phyloP scores from a whole-genome alignment of 2,888 invertebrate genomes.

The Scelioninae gen. 1 region DNA sequence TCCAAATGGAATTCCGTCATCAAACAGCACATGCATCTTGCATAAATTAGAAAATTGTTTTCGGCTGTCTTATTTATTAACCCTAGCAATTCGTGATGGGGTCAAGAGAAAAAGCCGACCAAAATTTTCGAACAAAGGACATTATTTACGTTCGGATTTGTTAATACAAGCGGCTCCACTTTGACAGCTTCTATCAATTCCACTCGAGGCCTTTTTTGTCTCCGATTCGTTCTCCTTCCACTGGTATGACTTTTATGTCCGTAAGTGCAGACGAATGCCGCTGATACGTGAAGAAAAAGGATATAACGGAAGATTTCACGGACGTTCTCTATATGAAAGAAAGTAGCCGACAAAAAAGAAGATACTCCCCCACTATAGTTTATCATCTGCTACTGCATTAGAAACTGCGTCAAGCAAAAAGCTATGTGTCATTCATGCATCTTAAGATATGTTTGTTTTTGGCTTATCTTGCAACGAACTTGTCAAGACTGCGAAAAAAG shows the following conservation, averaged over 20 bases:
- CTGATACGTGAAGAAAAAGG: slow-evolving; percentile 35
- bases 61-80: slow-evolving; percentile 32
- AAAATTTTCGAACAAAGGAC: slow-evolving; percentile 20
- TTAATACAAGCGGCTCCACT: not conserved
- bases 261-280: slow-evolving; percentile 27
- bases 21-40: slow-evolving; percentile 16
- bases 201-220: slow-evolving; percentile 21
- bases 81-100: slow-evolving; percentile 1
- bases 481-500: not conserved
- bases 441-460: slow-evolving; percentile 4
- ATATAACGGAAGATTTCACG: slow-evolving; percentile 42
- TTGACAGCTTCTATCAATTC: slow-evolving; percentile 40
- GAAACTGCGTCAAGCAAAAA: not conserved
- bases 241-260: slow-evolving; percentile 41
- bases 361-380: slow-evolving; percentile 7
- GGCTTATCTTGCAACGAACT: slow-evolving; percentile 1
- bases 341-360: slow-evolving; percentile 28
- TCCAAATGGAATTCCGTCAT: slow-evolving; percentile 32
- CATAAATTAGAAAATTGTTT: slow-evolving; percentile 50
- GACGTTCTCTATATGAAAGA: slow-evolving; percentile 23
- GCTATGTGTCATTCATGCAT: not conserved
- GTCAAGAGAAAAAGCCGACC: not conserved
- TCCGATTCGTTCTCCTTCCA: slow-evolving; percentile 42
- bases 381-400: slow-evolving; percentile 21
- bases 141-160: slow-evolving; percentile 41